These are phyloP conservation scores for Isurus oxyrinchus DNA, from an alignment of 2,113 vertebrate genomes.

Conservation along the genomic window DNA sequence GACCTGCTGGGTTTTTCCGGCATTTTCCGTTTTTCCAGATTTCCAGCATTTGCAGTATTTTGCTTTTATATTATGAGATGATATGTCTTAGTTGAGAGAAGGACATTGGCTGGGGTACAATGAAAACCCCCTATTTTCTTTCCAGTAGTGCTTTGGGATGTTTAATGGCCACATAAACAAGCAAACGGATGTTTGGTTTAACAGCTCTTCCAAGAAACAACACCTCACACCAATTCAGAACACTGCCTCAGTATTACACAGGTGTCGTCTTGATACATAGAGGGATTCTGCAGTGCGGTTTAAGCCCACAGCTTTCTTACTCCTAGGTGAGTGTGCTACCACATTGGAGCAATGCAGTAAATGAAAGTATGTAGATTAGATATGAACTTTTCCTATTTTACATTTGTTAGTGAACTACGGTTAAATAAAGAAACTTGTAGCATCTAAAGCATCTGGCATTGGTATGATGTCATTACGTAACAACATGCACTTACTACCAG, in stretches of 20 bases:
- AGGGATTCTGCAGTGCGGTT: not conserved
- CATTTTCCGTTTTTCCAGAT: no score
- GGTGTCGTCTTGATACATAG: not conserved
- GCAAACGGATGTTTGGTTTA: not conserved
- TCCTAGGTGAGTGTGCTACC: not conserved
- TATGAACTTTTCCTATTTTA: not conserved
- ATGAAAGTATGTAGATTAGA: not conserved
- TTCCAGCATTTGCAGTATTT: no score
- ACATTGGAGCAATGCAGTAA: not conserved
- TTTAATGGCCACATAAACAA: not conserved
- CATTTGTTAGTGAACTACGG: not conserved
- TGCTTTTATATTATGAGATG: not conserved
- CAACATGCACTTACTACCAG: not conserved
- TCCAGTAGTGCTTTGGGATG: no score
- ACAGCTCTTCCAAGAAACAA: not conserved
- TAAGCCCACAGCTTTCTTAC: not conserved
- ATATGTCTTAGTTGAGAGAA: no score
- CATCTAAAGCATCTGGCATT: not conserved
- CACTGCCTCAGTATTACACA: not conserved
- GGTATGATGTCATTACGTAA: not conserved
- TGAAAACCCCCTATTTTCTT: no score
- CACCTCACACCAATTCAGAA: not conserved
- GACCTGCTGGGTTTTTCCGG: no score
- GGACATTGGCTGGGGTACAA: no score
- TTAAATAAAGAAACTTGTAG: not conserved